Evolutionary conservation across 1,140 invertebrate genomes (phyloP).

Genomic region (Drosophila yakuba): DNA sequence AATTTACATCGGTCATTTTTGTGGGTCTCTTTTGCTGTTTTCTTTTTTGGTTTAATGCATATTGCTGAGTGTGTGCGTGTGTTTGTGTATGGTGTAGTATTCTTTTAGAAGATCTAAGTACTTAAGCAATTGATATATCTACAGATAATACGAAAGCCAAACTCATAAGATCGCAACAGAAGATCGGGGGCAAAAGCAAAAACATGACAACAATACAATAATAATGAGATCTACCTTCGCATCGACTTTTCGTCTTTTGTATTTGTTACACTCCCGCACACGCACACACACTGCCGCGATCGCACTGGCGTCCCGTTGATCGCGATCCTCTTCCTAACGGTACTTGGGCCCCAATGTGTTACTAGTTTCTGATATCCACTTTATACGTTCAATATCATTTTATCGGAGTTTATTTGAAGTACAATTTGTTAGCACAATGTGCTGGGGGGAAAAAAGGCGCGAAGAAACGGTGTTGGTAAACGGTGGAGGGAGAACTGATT

Average conservation of each 20-base stretch:
- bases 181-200: conserved; percentile 40
- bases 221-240: conserved; percentile 62
- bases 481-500: background rate
- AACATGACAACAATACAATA: conserved; percentile 37
- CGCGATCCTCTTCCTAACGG: conserved; percentile 15
- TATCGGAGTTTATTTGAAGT: conserved; percentile 8
- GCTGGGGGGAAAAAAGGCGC: conserved; percentile 52
- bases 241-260: conserved; percentile 24
- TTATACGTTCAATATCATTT: conserved; percentile 27
- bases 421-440: conserved; percentile 32
- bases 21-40: conserved; percentile 33
- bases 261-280: conserved; percentile 46
- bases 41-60: conserved; percentile 46
- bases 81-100: conserved; percentile 45
- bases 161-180: conserved; percentile 70
- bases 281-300: conserved; percentile 64
- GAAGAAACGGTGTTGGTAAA: conserved; percentile 27
- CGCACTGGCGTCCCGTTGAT: conserved; percentile 8
- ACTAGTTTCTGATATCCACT: background rate
- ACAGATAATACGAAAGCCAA: conserved; percentile 61
- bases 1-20: conserved; percentile 81
- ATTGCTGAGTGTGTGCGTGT: conserved; percentile 55
- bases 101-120: conserved; percentile 21
- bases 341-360: background rate
- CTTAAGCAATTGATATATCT: conserved; percentile 52